These are phyloP conservation scores for Alosa alosa DNA, from an alignment of 2,113 vertebrate species.

Conservation along the genomic window DNA sequence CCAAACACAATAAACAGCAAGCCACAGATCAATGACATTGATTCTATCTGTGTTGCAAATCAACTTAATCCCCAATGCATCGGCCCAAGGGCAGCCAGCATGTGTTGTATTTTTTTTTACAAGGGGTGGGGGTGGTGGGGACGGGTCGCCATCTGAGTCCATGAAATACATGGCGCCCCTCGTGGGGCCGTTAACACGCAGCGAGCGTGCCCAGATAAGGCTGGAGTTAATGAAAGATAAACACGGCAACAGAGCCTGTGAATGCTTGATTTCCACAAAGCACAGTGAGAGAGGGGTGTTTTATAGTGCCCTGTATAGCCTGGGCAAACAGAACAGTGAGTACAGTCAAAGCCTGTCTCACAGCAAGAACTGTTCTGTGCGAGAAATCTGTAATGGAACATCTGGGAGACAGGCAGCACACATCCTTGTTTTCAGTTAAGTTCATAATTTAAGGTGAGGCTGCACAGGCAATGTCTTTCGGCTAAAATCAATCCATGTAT, in stretches of 20 bases:
- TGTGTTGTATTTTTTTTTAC: background rate
- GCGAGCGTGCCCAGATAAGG: background rate
- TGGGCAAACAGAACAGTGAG: conserved; percentile 1
- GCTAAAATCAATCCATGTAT: background rate
- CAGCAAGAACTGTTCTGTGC: background rate
- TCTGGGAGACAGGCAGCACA: background rate
- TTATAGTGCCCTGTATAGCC: background rate
- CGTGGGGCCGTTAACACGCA: background rate
- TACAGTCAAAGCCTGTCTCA: background rate
- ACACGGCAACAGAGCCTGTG: background rate
- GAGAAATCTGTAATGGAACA: background rate
- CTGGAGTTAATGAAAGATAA: background rate
- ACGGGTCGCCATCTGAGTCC: background rate
- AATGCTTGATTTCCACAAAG: background rate
- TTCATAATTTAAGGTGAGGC: background rate
- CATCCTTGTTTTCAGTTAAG: background rate
- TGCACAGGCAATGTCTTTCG: background rate
- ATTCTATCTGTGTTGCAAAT: background rate
- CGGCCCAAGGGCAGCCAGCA: background rate
- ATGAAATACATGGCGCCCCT: background rate
- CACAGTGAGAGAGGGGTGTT: background rate
- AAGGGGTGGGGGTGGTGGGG: background rate
- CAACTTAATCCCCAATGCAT: background rate
- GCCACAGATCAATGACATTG: background rate
- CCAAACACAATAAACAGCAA: background rate